Conservation (phyloP, 2,888 invertebrate species). For the Lepidocyrtoides sp. region DNA sequence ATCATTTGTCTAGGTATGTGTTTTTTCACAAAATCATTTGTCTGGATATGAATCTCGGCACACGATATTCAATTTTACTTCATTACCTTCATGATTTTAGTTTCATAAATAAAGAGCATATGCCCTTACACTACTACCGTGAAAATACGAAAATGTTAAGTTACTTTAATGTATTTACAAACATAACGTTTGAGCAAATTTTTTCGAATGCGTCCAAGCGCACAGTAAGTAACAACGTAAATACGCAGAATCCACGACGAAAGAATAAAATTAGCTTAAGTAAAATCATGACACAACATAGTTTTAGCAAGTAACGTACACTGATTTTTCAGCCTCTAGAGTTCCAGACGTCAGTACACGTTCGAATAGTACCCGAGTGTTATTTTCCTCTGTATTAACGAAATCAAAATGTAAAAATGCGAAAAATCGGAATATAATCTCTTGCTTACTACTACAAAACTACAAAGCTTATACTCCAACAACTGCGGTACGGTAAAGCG, state of each 20-base stretch:
- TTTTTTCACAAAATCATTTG: too few species aligned
- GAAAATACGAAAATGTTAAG: too few species aligned
- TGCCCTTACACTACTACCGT: too few species aligned
- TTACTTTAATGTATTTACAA: too few species aligned
- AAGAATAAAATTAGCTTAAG: not conserved
- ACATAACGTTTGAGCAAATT: too few species aligned
- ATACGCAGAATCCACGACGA: not conserved
- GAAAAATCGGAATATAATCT: not conserved
- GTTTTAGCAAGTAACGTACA: conserved; percentile 88
- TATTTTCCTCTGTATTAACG: conserved; percentile 95
- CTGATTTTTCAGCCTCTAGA: conserved; percentile 96
- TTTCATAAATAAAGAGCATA: too few species aligned
- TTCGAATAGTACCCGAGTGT: conserved; percentile 99
- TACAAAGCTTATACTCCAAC: not conserved
- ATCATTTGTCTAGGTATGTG: too few species aligned
- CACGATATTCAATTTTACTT: too few species aligned
- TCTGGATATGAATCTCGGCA: too few species aligned
- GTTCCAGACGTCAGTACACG: conserved; percentile 97
- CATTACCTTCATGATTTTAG: too few species aligned
- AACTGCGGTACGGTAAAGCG: not conserved
- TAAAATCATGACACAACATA: not conserved
- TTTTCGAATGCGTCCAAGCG: too few species aligned
- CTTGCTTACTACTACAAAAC: not conserved
- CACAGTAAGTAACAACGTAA: not conserved
- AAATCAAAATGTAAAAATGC: too few species aligned